These are phyloP conservation scores for Tricholaema leucomelas DNA, from an alignment of 2,113 vertebrate species.

Conservation along the genomic window DNA sequence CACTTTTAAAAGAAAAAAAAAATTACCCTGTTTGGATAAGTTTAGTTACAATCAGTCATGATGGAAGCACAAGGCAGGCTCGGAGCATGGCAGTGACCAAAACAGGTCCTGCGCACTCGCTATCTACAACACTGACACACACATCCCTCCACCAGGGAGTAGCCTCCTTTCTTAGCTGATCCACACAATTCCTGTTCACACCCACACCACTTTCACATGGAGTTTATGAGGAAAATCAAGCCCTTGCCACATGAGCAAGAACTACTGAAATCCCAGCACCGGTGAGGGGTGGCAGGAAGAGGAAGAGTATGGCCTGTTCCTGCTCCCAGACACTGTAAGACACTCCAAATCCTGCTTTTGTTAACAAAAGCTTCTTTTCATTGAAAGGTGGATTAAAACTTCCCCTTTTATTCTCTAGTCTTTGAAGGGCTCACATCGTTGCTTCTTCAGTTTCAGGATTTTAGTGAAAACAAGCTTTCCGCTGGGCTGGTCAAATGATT, in stretches of 20 bases:
- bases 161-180: not conserved
- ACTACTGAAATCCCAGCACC: not conserved
- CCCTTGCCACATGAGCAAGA: rapidly evolving
- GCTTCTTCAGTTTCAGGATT: constrained; percentile 48
- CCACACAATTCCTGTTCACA: not conserved
- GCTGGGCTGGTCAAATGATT: constrained; percentile 9
- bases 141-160: rapidly evolving
- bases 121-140: rapidly evolving
- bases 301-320: constrained; percentile 24
- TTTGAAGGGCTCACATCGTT: constrained; percentile 64
- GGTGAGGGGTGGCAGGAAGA: not conserved
- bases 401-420: constrained; percentile 33
- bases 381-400: not conserved
- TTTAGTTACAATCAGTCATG: not conserved
- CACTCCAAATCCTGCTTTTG: constrained; percentile 1
- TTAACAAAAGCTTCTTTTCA: constrained; percentile 70
- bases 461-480: constrained; percentile 64
- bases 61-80: not conserved
- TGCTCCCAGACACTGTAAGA: not conserved
- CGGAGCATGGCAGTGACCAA: rapidly evolving
- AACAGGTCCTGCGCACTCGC: not conserved
- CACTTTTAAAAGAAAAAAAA: not conserved
- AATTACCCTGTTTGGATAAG: not conserved
- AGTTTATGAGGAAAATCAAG: rapidly evolving
- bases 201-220: not conserved